These are phyloP conservation scores for Drosophila kokeensis DNA, from an alignment of 2,888 invertebrate species.

Conservation along the genomic window DNA sequence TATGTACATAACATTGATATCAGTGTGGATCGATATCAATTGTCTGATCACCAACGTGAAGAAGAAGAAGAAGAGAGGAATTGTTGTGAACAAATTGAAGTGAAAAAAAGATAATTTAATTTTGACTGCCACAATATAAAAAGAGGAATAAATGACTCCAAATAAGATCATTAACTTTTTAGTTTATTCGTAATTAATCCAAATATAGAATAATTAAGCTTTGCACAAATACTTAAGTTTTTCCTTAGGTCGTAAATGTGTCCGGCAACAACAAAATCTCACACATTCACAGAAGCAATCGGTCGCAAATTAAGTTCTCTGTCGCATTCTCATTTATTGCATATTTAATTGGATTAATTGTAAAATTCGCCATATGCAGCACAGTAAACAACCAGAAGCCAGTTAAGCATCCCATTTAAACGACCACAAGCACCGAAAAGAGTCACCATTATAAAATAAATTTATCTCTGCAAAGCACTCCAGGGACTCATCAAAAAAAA, in stretches of 20 bases:
- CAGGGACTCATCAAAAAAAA: constrained; percentile 48
- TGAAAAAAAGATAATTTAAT: too few relatives aligned
- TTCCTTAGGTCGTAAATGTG: too few relatives aligned
- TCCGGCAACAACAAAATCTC: background rate
- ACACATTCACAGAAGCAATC: background rate
- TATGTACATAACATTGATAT: background rate
- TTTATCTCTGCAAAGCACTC: constrained; percentile 33
- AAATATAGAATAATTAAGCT: background rate
- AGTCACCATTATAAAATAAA: background rate
- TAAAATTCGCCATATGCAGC: background rate
- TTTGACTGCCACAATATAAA: too few relatives aligned
- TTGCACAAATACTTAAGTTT: background rate
- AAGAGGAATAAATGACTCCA: accelerated
- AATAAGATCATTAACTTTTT: too few relatives aligned
- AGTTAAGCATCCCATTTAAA: background rate
- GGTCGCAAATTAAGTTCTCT: background rate
- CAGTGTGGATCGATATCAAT: background rate
- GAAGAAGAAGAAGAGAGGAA: background rate
- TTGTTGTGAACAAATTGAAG: background rate
- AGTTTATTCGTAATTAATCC: accelerated
- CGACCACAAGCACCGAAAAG: constrained; percentile 5
- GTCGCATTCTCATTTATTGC: background rate
- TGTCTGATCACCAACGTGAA: background rate
- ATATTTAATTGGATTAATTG: background rate
- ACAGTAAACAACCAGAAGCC: background rate